Percentiles rank a stretch among this genome's conserved stretches.
phyloP scores from a whole-genome alignment of 53 echinoderm and acorn worm genomes.

The Crossaster papposus region DNA sequence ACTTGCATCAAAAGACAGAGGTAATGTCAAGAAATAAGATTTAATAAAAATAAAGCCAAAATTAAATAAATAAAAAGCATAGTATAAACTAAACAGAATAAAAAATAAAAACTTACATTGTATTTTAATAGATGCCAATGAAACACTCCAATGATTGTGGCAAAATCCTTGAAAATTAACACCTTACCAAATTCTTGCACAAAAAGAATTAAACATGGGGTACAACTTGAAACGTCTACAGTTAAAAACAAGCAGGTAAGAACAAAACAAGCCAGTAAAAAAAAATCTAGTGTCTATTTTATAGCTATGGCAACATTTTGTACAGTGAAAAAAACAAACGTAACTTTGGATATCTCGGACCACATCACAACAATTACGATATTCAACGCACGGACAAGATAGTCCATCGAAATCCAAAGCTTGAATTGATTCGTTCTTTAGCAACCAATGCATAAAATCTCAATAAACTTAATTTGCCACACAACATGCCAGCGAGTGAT shows the following conservation, averaged over 20 bases:
- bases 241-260: not conserved
- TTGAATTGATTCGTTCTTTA: not conserved
- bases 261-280: constrained; percentile 12
- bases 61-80: not conserved
- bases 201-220: not conserved
- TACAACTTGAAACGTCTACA: not conserved
- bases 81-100: too few species aligned
- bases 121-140: not conserved
- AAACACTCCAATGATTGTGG: not conserved
- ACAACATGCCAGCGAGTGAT: too few species aligned
- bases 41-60: not conserved
- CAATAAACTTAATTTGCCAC: too few species aligned
- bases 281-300: constrained; percentile 14
- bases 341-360: constrained; percentile 38
- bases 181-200: not conserved
- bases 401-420: constrained; percentile 54
- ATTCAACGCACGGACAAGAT: constrained; percentile 5
- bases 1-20: not conserved
- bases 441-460: not conserved
- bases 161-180: not conserved
- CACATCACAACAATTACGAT: constrained; percentile 30
- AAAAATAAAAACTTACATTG: not conserved
- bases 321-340: not conserved
- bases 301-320: not conserved
- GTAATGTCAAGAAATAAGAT: not conserved